Evolutionary conservation across 2,113 vertebrate species (phyloP).

Genomic region (Hyperoodon ampullatus): DNA sequence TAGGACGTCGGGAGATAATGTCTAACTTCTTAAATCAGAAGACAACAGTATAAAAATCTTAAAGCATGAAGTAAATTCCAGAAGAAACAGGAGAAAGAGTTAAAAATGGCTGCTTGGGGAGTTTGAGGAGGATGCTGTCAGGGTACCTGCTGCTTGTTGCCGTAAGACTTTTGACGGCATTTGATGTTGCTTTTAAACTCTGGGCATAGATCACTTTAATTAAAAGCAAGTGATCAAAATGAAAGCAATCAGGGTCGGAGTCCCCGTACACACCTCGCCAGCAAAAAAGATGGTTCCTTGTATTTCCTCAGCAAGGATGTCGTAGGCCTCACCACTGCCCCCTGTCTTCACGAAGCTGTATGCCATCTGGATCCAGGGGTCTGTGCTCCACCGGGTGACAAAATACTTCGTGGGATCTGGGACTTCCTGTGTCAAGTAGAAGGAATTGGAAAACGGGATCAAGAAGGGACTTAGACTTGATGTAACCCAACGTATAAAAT

Average conservation of each 20-base stretch:
- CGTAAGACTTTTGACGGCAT: neutral
- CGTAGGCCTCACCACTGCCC: constrained; percentile 96
- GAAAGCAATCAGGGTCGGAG: neutral
- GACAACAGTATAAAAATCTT: neutral
- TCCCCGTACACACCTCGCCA: constrained; percentile 90
- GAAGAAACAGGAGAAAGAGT: neutral
- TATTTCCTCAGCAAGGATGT: constrained; percentile 96
- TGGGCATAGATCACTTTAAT: neutral
- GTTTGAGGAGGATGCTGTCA: neutral
- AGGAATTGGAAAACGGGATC: neutral
- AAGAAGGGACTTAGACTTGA: neutral
- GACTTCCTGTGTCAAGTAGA: constrained; percentile 88
- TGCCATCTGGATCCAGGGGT: constrained; percentile 97
- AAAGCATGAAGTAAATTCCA: neutral
- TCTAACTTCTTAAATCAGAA: neutral
- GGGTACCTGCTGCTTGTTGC: neutral
- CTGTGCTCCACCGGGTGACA: constrained; percentile 94
- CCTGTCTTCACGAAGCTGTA: constrained; percentile 98
- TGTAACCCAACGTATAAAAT: neutral
- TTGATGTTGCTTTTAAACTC: neutral
- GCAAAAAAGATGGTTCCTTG: constrained; percentile 96
- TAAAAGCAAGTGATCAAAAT: neutral
- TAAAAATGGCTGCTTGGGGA: neutral
- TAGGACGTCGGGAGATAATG: neutral
- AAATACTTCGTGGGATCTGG: constrained; percentile 94